These are phyloP conservation scores for Nestor notabilis DNA, from an alignment of 2,113 vertebrate genomes.

Conservation along the genomic window DNA sequence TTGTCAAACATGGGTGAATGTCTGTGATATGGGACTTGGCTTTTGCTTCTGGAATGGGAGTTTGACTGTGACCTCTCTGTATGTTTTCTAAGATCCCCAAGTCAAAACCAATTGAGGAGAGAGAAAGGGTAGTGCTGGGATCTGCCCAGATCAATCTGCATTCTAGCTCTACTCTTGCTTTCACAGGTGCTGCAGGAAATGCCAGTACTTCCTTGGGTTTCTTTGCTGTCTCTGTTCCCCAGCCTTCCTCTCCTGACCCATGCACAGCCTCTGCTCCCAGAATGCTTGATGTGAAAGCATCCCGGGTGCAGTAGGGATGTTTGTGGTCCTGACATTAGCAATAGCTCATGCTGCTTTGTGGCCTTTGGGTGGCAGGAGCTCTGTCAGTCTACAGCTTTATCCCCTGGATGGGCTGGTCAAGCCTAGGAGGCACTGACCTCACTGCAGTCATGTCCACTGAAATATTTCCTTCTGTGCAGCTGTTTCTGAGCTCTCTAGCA, in stretches of 20 bases:
- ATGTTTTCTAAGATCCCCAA: not conserved
- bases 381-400: not conserved
- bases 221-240: not conserved
- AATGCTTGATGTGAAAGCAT: not conserved
- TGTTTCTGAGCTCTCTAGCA: not conserved
- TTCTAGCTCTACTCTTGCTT: not conserved
- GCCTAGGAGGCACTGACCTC: conserved; percentile 8
- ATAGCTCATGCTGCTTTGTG: not conserved
- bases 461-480: conserved; percentile 6
- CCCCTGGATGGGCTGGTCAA: not conserved
- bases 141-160: not conserved
- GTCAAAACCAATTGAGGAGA: not conserved
- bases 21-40: not conserved
- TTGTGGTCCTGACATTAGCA: not conserved
- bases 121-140: not conserved
- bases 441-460: not conserved
- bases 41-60: not conserved
- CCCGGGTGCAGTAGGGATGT: not conserved
- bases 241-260: not conserved
- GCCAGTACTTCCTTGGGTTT: not conserved
- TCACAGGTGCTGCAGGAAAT: not conserved
- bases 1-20: not conserved
- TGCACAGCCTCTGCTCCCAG: not conserved
- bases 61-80: not conserved
- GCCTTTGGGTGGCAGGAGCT: not conserved